A percentile compares a stretch with the other conserved stretches of the same genome.
These are phyloP conservation scores for Sebastes elongatus DNA, from an alignment of 2,797 vertebrate species.

Conservation along the genomic window DNA sequence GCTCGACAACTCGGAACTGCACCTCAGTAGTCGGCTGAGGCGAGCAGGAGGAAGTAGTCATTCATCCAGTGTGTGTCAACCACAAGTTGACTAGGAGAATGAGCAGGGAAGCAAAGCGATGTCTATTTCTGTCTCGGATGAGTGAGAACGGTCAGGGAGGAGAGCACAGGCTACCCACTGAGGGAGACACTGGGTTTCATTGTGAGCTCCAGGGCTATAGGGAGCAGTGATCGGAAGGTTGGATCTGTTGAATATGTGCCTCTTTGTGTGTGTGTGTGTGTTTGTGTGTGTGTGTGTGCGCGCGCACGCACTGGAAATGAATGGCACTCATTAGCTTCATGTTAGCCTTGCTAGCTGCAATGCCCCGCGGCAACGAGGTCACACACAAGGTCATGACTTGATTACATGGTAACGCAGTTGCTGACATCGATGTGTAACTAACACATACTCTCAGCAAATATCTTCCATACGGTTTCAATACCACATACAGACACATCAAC, in stretches of 20 bases:
- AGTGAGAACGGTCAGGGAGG: constrained; percentile 70
- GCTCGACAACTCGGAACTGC: constrained; percentile 71
- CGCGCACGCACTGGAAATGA: constrained; percentile 54
- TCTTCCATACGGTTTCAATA: constrained; percentile 11
- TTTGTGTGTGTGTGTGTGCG: not conserved
- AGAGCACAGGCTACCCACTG: constrained; percentile 66
- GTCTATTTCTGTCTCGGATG: constrained; percentile 77
- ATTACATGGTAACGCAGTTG: constrained; percentile 71
- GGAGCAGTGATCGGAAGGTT: constrained; percentile 80
- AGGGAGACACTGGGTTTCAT: constrained; percentile 74
- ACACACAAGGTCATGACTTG: constrained; percentile 69
- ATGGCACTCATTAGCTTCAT: constrained; percentile 79
- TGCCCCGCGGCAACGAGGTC: constrained; percentile 74
- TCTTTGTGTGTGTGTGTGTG: constrained; percentile 8
- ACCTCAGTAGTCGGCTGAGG: constrained; percentile 64
- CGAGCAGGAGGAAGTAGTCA: constrained; percentile 71
- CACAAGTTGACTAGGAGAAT: constrained; percentile 75
- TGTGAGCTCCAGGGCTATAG: constrained; percentile 75
- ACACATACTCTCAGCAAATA: constrained; percentile 35
- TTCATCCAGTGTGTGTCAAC: constrained; percentile 76
- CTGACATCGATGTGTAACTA: constrained; percentile 60
- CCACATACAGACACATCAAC: not conserved
- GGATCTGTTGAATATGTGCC: constrained; percentile 70
- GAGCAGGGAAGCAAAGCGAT: constrained; percentile 77
- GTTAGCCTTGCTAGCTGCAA: constrained; percentile 75